Conservation (phyloP, 2,113 vertebrate species). For the Saimiri boliviensis region DNA sequence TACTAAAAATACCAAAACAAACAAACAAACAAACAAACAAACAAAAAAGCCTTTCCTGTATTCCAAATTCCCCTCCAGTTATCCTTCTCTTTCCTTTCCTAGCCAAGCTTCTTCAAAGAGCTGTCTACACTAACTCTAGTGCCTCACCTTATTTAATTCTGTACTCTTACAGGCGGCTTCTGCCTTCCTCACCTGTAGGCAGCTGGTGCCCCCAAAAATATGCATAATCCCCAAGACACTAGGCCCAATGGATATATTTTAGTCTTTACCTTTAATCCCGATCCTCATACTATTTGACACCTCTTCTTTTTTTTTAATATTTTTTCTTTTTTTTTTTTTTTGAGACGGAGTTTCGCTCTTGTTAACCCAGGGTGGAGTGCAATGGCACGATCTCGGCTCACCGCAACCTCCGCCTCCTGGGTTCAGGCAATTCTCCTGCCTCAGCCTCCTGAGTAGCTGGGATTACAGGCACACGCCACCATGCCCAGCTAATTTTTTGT, state of each 20-base stretch:
- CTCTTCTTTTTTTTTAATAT: background rate
- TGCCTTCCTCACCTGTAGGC: background rate
- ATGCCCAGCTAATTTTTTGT: too few relatives aligned
- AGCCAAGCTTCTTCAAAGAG: background rate
- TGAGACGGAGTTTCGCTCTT: too few relatives aligned
- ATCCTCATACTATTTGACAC: background rate
- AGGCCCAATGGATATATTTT: background rate
- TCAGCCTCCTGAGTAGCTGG: too few relatives aligned
- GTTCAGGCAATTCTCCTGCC: too few relatives aligned
- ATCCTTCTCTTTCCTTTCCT: background rate
- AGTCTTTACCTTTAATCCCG: background rate
- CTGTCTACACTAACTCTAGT: background rate
- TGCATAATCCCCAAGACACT: background rate
- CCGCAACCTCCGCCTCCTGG: too few relatives aligned
- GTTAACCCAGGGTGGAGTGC: too few relatives aligned
- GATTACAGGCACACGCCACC: too few relatives aligned
- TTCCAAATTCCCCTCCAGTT: background rate
- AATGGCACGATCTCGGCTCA: too few relatives aligned
- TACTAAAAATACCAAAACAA: too few relatives aligned
- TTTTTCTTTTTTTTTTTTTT: too few relatives aligned
- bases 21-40: too few relatives aligned
- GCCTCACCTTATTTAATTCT: background rate
- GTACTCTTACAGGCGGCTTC: background rate
- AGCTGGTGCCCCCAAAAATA: background rate
- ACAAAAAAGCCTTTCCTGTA: background rate